Percentiles rank a stretch among this genome's conserved stretches.
Conservation (phyloP, 2,113 vertebrate species). For the Psilopsiagon aymara region DNA sequence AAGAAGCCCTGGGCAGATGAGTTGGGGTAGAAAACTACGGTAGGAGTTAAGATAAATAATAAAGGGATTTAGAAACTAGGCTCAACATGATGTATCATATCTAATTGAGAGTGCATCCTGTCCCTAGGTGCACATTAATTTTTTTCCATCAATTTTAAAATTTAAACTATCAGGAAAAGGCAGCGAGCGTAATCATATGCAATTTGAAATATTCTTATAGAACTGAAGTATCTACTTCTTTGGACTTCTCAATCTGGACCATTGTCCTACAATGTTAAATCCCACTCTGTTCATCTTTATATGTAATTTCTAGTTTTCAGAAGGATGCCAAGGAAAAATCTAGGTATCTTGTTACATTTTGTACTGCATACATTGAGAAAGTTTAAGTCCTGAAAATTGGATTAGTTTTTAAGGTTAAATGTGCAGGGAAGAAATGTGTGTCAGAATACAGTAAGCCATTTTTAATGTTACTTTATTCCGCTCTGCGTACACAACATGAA, state of each 20-base stretch:
- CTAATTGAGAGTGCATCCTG: neutral
- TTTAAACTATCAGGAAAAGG: neutral
- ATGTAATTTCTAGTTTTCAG: constrained; percentile 25
- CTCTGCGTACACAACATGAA: neutral
- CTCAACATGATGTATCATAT: accelerated
- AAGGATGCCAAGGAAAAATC: neutral
- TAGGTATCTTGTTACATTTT: neutral
- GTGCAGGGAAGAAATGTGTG: neutral
- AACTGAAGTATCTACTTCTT: neutral
- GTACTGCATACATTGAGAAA: neutral
- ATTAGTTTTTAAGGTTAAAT: neutral
- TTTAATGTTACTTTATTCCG: neutral
- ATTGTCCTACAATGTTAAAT: neutral
- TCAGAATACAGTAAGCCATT: neutral
- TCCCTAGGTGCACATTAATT: neutral
- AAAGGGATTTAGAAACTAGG: neutral
- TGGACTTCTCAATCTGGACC: neutral
- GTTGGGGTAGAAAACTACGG: neutral
- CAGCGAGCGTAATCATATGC: neutral
- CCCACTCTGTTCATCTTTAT: neutral
- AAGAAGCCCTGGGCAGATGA: neutral
- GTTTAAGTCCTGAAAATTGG: constrained; percentile 6
- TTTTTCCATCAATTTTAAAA: neutral
- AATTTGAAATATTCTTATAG: neutral
- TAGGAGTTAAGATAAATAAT: neutral